Base-by-base conservation (phyloP, 2,888 invertebrate species). In the Agrochola circellaris region DNA sequence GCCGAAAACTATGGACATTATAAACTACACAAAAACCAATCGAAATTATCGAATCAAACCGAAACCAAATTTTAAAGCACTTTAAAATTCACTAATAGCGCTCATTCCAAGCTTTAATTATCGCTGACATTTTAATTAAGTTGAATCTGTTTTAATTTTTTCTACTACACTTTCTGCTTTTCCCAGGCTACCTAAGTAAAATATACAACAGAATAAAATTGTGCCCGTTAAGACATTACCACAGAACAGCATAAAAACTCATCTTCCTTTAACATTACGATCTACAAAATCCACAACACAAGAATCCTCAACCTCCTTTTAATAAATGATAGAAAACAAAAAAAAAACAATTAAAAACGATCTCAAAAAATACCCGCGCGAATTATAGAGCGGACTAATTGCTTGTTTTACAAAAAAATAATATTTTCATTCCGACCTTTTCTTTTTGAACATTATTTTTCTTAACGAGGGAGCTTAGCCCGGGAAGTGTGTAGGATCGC, bases 381-480 rank as follows among this genome's bases (percentile, higher is more conserved):
- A 70, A 76, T 82, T 87, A 79, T 81, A 76, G 61, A 85, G 38
- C 81, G 48, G 67, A 67, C 87, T 85, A 85, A 85, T 87, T 87
- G 85, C 77, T 77, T 85, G 85, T 85, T 76, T 78, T 70, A 81
- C 67, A 85, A 81, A 85, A 85, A 87, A 85, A 79, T 71, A 48
- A 85, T 85, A 78, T 79, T 76, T 81, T 65, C 84, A 15, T 69
- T 68, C 62, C 15, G 48, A 73, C 38, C 70, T 72, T 86, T 86
- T 45, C 75, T 76, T 78, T 76, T 71, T 68, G 48, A 73, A 81
- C 85, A 70, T 86, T 74, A 86, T 82, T 86, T 85, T 87, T 82
- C 88, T 85, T 86, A 87, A 86, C 86, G 85, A 87, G 88, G 51
- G 23, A 68, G 79, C 79, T 86, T 71, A 85, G 67, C 78, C 58